These are phyloP conservation scores for Orthosia incerta DNA, from an alignment of 2,888 invertebrate species.

Conservation along the genomic window DNA sequence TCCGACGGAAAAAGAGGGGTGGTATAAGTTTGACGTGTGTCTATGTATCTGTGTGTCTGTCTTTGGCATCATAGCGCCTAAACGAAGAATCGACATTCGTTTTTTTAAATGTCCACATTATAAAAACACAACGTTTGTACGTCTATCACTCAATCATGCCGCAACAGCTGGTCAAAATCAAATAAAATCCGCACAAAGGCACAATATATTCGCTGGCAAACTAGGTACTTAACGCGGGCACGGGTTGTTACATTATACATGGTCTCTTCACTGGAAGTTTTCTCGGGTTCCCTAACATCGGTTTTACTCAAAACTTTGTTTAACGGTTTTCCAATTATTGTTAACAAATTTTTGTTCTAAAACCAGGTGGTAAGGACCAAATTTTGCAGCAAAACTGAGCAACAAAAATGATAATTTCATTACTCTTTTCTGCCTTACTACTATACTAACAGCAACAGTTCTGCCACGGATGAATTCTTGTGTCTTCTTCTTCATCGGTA, in stretches of 20 bases:
- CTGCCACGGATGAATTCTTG: no score
- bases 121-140: neutral
- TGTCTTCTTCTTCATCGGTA: no score
- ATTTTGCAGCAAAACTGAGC: no score
- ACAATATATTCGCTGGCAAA: neutral
- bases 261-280: slow-evolving; percentile 22
- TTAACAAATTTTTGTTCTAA: neutral
- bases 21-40: no score
- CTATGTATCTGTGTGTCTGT: no score
- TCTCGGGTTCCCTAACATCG: slow-evolving; percentile 7
- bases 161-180: neutral
- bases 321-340: slow-evolving; percentile 23
- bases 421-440: no score
- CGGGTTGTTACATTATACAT: slow-evolving; percentile 14
- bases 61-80: no score
- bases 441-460: no score
- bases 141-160: neutral
- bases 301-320: slow-evolving; percentile 20
- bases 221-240: slow-evolving; percentile 5
- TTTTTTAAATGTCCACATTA: no score
- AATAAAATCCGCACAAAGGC: slow-evolving; percentile 1
- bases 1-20: no score
- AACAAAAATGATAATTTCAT: no score
- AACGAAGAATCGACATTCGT: no score
- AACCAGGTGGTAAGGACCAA: neutral